Conservation (phyloP, 2,888 invertebrate genomes). For the Pachydiplax longipennis region DNA sequence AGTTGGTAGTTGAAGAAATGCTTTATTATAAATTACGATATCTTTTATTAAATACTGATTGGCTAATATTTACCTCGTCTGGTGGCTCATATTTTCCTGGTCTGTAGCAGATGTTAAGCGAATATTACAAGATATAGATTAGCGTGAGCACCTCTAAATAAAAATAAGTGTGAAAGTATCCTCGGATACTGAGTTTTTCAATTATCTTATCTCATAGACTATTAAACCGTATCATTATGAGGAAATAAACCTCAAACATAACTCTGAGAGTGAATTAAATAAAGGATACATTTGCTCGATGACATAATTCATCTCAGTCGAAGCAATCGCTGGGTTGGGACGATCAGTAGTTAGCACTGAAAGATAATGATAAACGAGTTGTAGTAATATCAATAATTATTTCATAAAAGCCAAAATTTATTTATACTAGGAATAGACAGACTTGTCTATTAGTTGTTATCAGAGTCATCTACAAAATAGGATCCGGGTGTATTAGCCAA, state of each 20-base stretch:
- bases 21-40: background rate
- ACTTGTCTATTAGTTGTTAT: no score
- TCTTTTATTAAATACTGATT: background rate
- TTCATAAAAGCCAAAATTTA: background rate
- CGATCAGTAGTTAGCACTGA: conserved; percentile 62
- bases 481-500: no score
- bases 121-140: background rate
- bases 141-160: no score
- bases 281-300: conserved; percentile 62
- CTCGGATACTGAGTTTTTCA: no score
- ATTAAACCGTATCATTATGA: no score
- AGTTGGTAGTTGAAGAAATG: background rate
- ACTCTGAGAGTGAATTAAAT: no score
- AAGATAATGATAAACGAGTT: conserved; percentile 46
- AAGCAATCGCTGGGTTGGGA: conserved; percentile 59
- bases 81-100: conserved; percentile 55
- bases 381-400: background rate
- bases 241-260: no score
- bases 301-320: conserved; percentile 62
- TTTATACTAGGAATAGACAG: no score
- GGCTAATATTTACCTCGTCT: conserved; percentile 54
- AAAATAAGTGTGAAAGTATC: no score
- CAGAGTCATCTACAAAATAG: no score
- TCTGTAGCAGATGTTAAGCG: conserved; percentile 52
- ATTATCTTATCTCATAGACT: no score